Percentiles rank a stretch among this genome's conserved stretches.
Conservation (phyloP, 92 coral and sea anemone species). For the Palythoa heliodiscus region DNA sequence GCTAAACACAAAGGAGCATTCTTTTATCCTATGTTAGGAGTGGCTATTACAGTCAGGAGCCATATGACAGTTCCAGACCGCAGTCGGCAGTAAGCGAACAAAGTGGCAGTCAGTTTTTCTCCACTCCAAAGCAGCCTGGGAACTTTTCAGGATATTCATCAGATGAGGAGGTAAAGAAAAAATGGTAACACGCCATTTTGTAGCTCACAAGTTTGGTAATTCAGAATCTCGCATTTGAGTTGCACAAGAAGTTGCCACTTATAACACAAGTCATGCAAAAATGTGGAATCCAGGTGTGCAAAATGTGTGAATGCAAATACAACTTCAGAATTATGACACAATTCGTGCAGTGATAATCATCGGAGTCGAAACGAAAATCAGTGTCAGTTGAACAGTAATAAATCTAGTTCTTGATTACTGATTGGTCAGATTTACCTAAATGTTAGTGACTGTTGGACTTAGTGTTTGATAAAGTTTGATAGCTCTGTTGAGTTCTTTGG, state of each 20-base stretch:
- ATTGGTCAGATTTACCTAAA: too few relatives aligned
- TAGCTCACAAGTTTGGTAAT: neutral
- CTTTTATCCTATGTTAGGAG: neutral
- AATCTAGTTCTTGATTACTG: too few relatives aligned
- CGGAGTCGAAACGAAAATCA: too few relatives aligned
- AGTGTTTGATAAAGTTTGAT: too few relatives aligned
- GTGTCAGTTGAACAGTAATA: too few relatives aligned
- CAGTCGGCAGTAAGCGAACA: slow-evolving; percentile 73
- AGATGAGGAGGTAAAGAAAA: slow-evolving; percentile 73
- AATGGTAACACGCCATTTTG: neutral
- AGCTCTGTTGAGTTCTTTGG: too few relatives aligned
- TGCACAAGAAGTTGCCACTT: neutral
- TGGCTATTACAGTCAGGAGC: slow-evolving; percentile 34
- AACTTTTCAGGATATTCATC: slow-evolving; percentile 72
- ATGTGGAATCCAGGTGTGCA: too few relatives aligned
- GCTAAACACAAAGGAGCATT: neutral
- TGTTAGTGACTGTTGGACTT: too few relatives aligned
- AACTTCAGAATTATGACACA: too few relatives aligned
- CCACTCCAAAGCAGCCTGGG: slow-evolving; percentile 53
- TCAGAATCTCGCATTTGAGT: neutral
- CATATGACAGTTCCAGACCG: slow-evolving; percentile 72
- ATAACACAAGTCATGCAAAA: too few relatives aligned
- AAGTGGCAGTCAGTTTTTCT: slow-evolving; percentile 67
- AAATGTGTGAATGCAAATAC: too few relatives aligned
- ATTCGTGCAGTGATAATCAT: too few relatives aligned